Conservation (phyloP, 1,140 invertebrate genomes). For the Drosophila saltans region DNA sequence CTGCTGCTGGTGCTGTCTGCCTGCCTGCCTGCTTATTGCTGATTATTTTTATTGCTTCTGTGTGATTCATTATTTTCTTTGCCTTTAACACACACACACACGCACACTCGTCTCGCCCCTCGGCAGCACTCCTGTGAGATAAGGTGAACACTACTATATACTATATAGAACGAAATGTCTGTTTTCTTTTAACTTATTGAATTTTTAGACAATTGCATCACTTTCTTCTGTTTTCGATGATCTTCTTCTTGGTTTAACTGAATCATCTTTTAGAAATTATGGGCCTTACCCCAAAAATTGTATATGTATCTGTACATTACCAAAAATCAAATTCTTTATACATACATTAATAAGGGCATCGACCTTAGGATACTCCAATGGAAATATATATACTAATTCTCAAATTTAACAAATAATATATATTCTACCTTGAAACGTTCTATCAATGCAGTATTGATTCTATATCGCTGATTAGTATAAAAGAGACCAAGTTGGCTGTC, state of each 20-base stretch:
- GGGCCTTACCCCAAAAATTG: background rate
- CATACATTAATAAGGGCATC: background rate
- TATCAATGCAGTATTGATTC: too few species aligned
- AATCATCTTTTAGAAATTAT: conserved; percentile 1
- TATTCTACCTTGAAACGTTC: too few species aligned
- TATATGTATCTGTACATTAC: background rate
- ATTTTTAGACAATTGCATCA: conserved; percentile 64
- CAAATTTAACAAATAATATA: too few species aligned
- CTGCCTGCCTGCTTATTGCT: conserved; percentile 52
- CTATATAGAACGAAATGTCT: background rate
- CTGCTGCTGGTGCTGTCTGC: conserved; percentile 20
- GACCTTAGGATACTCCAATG: conserved; percentile 12
- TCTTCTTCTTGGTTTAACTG: background rate
- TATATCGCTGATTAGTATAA: too few species aligned
- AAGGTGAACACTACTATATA: conserved; percentile 15
- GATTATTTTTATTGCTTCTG: conserved; percentile 73
- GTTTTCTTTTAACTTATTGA: conserved; percentile 35
- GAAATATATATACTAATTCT: too few species aligned
- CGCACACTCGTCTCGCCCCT: background rate
- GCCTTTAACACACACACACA: conserved; percentile 18
- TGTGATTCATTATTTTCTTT: conserved; percentile 72
- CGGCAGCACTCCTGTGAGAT: conserved; percentile 7
- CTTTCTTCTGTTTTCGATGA: background rate
- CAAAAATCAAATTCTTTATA: background rate
- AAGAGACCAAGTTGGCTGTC: too few species aligned